Base-by-base conservation (phyloP, 2,888 invertebrate genomes). In the Hirtodrosophila alboralis region DNA sequence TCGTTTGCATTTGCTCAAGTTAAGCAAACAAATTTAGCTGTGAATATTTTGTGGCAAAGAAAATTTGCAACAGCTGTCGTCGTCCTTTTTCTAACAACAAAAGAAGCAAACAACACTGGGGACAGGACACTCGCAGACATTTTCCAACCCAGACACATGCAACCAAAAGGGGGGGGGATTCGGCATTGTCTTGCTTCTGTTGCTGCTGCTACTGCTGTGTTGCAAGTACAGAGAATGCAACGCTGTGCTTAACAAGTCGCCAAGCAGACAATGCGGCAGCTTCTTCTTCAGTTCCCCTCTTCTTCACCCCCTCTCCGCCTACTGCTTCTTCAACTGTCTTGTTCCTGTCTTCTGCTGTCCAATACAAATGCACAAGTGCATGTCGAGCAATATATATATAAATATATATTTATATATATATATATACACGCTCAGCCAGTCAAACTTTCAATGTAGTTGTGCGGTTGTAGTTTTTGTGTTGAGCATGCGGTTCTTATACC, bases 191-290 rank as follows among this genome's bases (percentile, higher is more conserved):
- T 48, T 26, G 65, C 37, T 26, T 30, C 37, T 26, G 36, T 26
- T 52, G 37, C 16, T 53, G 28, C 18, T 41, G 21, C 10, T 16
- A 30, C 47, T 41, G 48, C 7, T 61, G 49, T 44, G 49, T 44
- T 65, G 65, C 71, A 60, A 53, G 49, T 30, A 57, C 21, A 45
- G 48, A 14, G 40, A 56, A 51, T 69, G 74, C 73, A 64, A 51
- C 43, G 74, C 60, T 66, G 61, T 70, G 70, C 70, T 70, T 66
- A 70, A 70, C 70, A 72, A 70, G 61, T 70, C 57, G 73, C 38
- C 72, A 58, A 48, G 41, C 26, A 71, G 68, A 73, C 68, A 71
- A 73, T 68, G 59, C 74, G 49, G 28, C 51, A 44, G 37, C 43
- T 58, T 31, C 63, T 54, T 45, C 53, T 23, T 13, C 44, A n/a